These are phyloP conservation scores for Ovis canadensis DNA, from an alignment of 2,113 vertebrate species.

Conservation along the genomic window DNA sequence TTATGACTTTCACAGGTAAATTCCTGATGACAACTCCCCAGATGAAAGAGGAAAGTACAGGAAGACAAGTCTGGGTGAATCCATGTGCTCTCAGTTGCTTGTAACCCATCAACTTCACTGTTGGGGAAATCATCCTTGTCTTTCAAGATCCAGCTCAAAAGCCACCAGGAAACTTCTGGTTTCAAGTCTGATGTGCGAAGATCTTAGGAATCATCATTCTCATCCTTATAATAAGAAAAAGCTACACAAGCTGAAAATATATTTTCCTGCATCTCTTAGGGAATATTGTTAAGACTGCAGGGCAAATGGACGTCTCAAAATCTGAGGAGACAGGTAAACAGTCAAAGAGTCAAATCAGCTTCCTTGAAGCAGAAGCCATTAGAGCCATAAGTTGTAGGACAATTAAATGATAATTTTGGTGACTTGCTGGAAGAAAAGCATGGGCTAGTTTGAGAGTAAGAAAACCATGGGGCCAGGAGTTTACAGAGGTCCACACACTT, in stretches of 20 bases:
- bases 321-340: neutral
- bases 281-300: neutral
- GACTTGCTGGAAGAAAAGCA: neutral
- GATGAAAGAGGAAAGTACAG: neutral
- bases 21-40: neutral
- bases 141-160: neutral
- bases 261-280: neutral
- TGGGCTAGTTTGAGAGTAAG: neutral
- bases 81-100: neutral
- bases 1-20: neutral
- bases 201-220: neutral
- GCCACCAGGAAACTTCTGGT: neutral
- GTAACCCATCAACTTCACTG: neutral
- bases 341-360: neutral
- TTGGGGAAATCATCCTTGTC: neutral
- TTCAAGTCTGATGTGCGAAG: neutral
- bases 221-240: neutral
- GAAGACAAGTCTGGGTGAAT: neutral
- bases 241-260: neutral
- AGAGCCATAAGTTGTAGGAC: neutral
- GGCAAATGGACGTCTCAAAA: neutral
- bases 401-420: neutral
- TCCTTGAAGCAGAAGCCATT: neutral
- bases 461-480: neutral
- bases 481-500: neutral